Base-by-base conservation (phyloP, 2,797 vertebrate species). In the Australoheros facetus region DNA sequence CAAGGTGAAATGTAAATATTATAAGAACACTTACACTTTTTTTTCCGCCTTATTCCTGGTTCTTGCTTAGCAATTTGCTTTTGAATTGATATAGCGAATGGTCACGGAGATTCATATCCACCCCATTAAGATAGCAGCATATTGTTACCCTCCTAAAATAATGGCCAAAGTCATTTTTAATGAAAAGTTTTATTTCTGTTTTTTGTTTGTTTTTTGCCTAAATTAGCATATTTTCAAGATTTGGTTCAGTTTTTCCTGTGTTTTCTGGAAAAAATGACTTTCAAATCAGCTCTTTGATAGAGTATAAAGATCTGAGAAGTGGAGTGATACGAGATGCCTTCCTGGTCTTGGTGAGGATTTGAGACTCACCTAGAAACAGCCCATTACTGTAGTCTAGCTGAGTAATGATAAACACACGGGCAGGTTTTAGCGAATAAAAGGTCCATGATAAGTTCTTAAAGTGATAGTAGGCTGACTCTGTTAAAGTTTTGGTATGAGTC, bases 1-100 rank as follows among this genome's bases (percentile, higher is more conserved):
- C 23, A 26, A 45, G 39, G 39, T 45, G 8, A 42, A 42, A 16
- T 64, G 5, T 60, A 57, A 3, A 3, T 23, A 6, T 21, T 55
- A 6, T 5, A 30, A 3, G 0, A 58, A 0, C 5, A 39, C 13
- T 39, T 21, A 3, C 37, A 23, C 4, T 10, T 23, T 23, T 11
- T 37, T 32, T 32, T n/a, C n/a, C n/a, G n/a, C 23, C 32, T 32
- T 30, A 30, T 30, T 32, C 6, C 32, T 32, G 32, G 32, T 32
- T 32, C 32, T 32, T 32, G 5, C 30, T 32, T 6, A 32, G 30
- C 30, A 5, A 32, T 32, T 32, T 32, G 32, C 32, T 32, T 32
- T 32, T 7, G 32, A 7, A 32, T 32, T 32, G 32, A 32, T 32
- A 7, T 7, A 7, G 32, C 32, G 7, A 32, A 32, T 32, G 7